Evolutionary conservation across 2,113 vertebrate species (phyloP), one percentile per base, ranked within the genome.

Genomic region (Strix aluco): DNA sequence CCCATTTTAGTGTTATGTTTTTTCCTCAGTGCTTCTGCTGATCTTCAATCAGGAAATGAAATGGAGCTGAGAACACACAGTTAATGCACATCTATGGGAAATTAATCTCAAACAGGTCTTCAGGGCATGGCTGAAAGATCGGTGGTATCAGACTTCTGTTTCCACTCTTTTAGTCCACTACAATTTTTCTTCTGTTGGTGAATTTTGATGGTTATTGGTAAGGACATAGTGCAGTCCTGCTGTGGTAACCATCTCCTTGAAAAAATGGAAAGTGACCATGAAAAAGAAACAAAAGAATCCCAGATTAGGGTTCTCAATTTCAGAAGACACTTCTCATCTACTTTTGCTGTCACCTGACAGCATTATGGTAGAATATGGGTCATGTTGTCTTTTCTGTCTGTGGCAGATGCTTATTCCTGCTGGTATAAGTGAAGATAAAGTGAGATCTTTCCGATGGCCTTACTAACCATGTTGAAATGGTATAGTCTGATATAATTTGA

Each of bases 391-490:
- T 59, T 77, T 11, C 15, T 85, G 1, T 44, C 27, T 59, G 38
- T 17, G 30, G 42, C 65, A 74, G 82, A 18, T 3, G 3, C 15
- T 77, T n/a, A 10, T 2, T 47, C 17, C 26, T 72, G 49, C 34
- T 52, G 44, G 12, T 49, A 1, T 21, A 59, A 63, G 3, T 44
- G 47, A 81, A 46, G 34, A 86, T 54, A 15, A 75, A 59, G 30
- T 25, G 30, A 52, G 16, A 40, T 40, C 13, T 78, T 36, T 40
- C n/a, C 17, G 52, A 3, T 52, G 62, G 42, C 30, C 25, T 52
- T 3, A 0, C 17, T 52, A 77, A 25, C 15, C 1, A 3, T 15
- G 9, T 10, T 66, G 81, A 61, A 71, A 27, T 3, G 23, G 7
- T 8, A 12, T 34, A 57, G 21, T 40, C 23, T 70, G 6, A 23